Evolutionary conservation across 2,113 vertebrate species (phyloP).

Genomic region (Rynchops niger): DNA sequence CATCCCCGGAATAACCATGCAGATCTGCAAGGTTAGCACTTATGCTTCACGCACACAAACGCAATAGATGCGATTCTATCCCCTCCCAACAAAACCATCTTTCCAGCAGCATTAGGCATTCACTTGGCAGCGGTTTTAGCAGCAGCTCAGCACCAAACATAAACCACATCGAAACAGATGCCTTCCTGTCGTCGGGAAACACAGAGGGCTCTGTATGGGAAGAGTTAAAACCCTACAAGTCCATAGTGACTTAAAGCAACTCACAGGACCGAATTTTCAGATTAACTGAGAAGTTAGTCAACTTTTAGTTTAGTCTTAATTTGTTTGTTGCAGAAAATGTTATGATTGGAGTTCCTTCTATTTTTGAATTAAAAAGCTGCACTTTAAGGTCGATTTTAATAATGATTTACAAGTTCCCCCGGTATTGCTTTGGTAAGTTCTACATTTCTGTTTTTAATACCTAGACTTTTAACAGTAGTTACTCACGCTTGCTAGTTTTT

Average conservation of each 20-base stretch:
- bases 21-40: background rate
- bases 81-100: background rate
- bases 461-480: background rate
- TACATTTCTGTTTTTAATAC: background rate
- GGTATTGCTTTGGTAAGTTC: background rate
- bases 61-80: background rate
- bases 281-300: background rate
- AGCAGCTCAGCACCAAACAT: background rate
- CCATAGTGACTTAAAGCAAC: background rate
- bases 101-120: background rate
- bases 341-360: background rate
- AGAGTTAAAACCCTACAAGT: background rate
- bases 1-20: background rate
- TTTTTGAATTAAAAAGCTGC: background rate
- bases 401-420: background rate
- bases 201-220: fast-evolving
- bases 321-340: background rate
- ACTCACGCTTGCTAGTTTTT: background rate
- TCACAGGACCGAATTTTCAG: background rate
- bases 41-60: background rate
- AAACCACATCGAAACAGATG: background rate
- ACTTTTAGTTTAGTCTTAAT: background rate
- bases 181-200: fast-evolving
- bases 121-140: background rate
- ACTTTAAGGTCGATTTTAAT: background rate